Base-by-base conservation (phyloP, 2,797 vertebrate species). In the Thunnus albacares region DNA sequence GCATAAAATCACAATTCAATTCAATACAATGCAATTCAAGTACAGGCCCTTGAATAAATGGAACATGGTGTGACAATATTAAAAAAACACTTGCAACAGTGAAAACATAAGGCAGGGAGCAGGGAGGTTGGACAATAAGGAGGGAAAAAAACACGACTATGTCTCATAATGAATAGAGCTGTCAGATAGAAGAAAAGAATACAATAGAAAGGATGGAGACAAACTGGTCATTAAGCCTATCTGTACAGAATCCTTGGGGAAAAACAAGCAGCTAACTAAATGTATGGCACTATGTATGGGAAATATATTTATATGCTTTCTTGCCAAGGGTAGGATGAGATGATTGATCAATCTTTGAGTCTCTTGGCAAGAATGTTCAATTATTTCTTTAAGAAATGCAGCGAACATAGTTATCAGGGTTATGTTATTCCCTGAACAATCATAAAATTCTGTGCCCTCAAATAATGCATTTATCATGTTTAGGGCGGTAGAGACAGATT, bases 401-500 rank as follows among this genome's bases (percentile, higher is more conserved):
- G 45, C 6, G 14, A 49, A 49, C 62, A 38, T 49, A 64, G 13
- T 64, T 30, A 49, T 43, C 4, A 45, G 14, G 14, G 13, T 45
- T 45, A 45, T 15, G 13, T 45, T 45, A 45, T 15, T 45, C 13
- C 15, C 15, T 4, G 43, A 57, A 3, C 22, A 49, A 71, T 4
- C 28, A 24, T 10, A 9, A 26, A 2, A 33, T 35, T 17, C 14
- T 12, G 45, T 20, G 7, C 11, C 6, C 45, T 24, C 26, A n/a
- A 45, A 35, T 69, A 28, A 35, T 6, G 38, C 52, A 45, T 58
- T 75, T 53, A 38, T 53, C 15, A 12, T 52, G 24, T 81, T 79
- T 55, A 47, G 51, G 73, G 71, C 71, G 67, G 56, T 78, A 38
- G 66, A 77, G 74, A 81, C 70, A 80, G 79, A 82, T 71, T 89